A percentile compares a stretch with the other conserved stretches of the same genome.
Evolutionary conservation across 2,113 vertebrate species (phyloP).

Genomic region (Eupsittula cactorum): DNA sequence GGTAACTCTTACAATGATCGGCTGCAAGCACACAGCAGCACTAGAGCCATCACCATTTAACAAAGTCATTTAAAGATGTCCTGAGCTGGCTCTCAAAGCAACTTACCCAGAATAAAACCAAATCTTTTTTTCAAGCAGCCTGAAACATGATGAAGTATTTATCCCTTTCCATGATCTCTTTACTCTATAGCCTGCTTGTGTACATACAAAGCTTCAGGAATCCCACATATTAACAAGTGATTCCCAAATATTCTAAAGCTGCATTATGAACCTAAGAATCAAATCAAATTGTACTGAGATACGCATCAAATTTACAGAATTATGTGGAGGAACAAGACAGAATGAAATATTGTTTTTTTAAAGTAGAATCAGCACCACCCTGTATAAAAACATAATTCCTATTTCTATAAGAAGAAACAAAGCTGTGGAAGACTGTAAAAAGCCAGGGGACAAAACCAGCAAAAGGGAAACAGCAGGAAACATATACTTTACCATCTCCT

Average conservation of each 20-base stretch:
- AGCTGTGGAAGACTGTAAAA: neutral
- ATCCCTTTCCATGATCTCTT: slow-evolving; percentile 39
- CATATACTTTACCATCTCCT: slow-evolving; percentile 91
- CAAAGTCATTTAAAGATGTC: neutral
- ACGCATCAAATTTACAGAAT: neutral
- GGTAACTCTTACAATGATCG: neutral
- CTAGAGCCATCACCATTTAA: neutral
- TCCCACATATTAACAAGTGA: neutral
- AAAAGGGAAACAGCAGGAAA: slow-evolving; percentile 24
- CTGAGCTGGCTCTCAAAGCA: neutral
- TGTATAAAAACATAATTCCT: neutral
- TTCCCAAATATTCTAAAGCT: neutral
- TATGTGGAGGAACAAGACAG: neutral
- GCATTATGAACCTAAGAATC: neutral
- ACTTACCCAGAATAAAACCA: slow-evolving; percentile 49
- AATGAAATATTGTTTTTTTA: neutral
- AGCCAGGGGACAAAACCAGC: neutral
- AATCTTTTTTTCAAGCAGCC: slow-evolving; percentile 50
- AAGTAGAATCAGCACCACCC: neutral
- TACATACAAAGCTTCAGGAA: neutral
- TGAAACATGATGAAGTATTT: slow-evolving; percentile 29
- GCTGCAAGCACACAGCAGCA: neutral
- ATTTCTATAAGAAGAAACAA: neutral
- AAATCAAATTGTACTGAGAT: neutral
- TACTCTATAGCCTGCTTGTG: neutral